phyloP scores from a whole-genome alignment of 2,888 invertebrate genomes.

The Perizoma flavofasciatum region DNA sequence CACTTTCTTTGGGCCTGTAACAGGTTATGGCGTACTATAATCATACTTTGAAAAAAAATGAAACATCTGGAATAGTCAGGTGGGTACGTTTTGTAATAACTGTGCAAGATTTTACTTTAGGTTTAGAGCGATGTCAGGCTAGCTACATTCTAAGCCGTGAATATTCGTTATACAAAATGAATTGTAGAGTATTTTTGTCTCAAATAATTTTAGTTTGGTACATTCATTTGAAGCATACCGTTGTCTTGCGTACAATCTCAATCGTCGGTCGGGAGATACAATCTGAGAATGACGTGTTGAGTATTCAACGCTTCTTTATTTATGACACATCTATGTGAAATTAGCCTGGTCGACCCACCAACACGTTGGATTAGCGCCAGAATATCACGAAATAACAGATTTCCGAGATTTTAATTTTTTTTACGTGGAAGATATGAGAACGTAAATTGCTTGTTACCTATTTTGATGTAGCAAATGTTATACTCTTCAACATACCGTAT shows the following conservation, averaged over 20 bases:
- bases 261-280: slow-evolving; percentile 45
- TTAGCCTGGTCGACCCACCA: slow-evolving; percentile 67
- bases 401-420: slow-evolving; percentile 45
- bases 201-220: neutral
- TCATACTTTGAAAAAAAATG: too few relatives aligned
- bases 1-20: slow-evolving; percentile 92
- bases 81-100: too few relatives aligned
- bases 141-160: too few relatives aligned
- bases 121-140: too few relatives aligned
- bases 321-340: slow-evolving; percentile 77
- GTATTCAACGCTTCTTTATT: slow-evolving; percentile 63
- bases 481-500: slow-evolving; percentile 12
- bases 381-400: slow-evolving; percentile 59
- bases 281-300: slow-evolving; percentile 55
- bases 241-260: slow-evolving; percentile 46
- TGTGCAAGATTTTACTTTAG: too few relatives aligned
- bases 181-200: neutral
- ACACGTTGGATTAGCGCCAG: slow-evolving; percentile 70
- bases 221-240: slow-evolving; percentile 7
- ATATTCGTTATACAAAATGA: too few relatives aligned
- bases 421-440: slow-evolving; percentile 35
- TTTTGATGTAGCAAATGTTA: slow-evolving; percentile 31
- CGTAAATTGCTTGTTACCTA: slow-evolving; percentile 35
- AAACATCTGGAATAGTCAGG: too few relatives aligned
- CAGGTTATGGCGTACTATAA: slow-evolving; percentile 42